Percentiles rank a stretch among this genome's conserved stretches.
Conservation (phyloP, 2,797 vertebrate species). For the Ictinia mississippiensis region DNA sequence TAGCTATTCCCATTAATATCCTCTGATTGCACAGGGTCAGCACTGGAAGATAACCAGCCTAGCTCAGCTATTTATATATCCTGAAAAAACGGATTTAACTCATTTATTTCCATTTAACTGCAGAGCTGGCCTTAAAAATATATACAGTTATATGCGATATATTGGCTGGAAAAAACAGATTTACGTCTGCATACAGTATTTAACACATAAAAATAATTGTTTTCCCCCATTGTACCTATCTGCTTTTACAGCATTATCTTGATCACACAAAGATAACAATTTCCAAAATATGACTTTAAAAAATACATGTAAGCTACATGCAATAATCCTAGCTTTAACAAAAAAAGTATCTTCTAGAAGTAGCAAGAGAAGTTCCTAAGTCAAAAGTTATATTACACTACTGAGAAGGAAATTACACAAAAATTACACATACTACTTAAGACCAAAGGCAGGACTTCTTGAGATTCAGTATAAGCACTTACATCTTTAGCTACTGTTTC, state of each 20-base stretch:
- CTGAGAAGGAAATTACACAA: background rate
- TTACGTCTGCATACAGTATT: background rate
- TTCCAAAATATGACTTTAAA: background rate
- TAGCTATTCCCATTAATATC: background rate
- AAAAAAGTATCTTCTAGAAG: background rate
- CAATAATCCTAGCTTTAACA: background rate
- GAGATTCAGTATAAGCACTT: background rate
- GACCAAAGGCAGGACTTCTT: background rate
- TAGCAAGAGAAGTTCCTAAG: background rate
- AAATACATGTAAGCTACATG: background rate
- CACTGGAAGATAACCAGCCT: background rate
- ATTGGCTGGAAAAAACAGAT: background rate
- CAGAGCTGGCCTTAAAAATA: background rate
- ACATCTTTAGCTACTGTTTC: background rate
- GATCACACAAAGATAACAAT: background rate
- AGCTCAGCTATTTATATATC: background rate
- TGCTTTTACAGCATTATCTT: background rate
- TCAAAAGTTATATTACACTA: background rate
- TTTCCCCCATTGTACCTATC: background rate
- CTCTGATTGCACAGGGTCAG: background rate
- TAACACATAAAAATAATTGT: background rate
- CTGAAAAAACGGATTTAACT: background rate
- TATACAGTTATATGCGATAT: background rate
- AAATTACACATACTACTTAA: background rate
- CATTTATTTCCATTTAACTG: background rate